Base-by-base conservation (phyloP, 2,888 invertebrate species). In the Erebia aethiops region DNA sequence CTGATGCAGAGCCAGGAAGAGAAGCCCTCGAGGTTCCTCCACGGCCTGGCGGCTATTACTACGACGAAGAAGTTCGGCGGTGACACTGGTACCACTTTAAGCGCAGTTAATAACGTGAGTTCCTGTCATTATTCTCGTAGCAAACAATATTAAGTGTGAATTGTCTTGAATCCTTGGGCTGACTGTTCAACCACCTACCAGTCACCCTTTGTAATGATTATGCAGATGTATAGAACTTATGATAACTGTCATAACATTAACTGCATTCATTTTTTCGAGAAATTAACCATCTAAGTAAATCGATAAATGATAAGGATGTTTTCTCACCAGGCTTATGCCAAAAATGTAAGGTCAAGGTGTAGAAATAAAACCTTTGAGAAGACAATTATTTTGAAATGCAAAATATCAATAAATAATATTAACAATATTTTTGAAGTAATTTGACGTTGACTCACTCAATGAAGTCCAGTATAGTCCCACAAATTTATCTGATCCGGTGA, bases 61-160 rank as follows among this genome's bases (percentile, higher is more conserved):
- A 93, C 92, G 62, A 93, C 93, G 14, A 91, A 86, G 81, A 88
- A 86, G 74, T 93, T 93, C 72, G 93, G 93, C 1, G 91, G 89
- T 3, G 87, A 90, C 69, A 87, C 90, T 4, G 94, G 93, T 1
- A 84, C 87, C 14, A 84, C 87, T 0, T 78, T 88, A 68, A 83
- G 83, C 54, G 87, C 90, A 67, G 85, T 87, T 2, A 88, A 89
- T 67, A 88, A 87, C 77, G 93, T 92, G 74, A 84, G 86, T 78
- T 67, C 68, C 61, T 68, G 21, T 16, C 13, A 8, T 62, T 62
- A 62, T 21, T 46, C 14, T 62, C 46, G 21, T 62, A 49, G 62
- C 62, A 62, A 62, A 21, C 7, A 57, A 13, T 21, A 4, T 57
- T 5, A 18, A 26, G 21, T 14, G 13, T 13, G 21, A 7, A 3